Percentiles rank a stretch among this genome's conserved stretches.
phyloP scores from a whole-genome alignment of 2,888 invertebrate genomes.

The Agriopis marginaria region DNA sequence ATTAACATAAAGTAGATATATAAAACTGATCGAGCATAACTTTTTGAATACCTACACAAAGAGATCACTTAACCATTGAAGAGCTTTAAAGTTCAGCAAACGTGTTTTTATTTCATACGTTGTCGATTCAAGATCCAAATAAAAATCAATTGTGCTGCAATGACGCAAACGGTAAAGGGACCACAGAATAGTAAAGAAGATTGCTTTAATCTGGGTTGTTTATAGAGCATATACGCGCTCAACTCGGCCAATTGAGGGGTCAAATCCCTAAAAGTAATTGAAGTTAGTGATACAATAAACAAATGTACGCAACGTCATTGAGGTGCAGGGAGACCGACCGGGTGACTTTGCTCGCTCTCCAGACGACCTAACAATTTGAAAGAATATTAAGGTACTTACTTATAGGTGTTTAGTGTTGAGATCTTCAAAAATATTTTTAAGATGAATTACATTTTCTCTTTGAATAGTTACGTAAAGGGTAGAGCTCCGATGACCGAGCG shows the following conservation, averaged over 20 bases:
- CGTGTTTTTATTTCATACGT: constrained; percentile 14
- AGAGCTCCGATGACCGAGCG: no score
- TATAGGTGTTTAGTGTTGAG: constrained; percentile 38
- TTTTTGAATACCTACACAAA: constrained; percentile 9
- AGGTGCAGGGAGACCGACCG: constrained; percentile 67
- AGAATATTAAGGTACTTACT: constrained; percentile 54
- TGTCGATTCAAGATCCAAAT: constrained; percentile 12
- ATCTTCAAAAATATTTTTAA: constrained; percentile 34
- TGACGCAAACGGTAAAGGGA: constrained; percentile 23
- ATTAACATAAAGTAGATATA: constrained; percentile 22
- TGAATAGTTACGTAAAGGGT: neutral
- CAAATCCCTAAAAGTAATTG: constrained; percentile 48
- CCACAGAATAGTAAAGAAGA: constrained; percentile 23
- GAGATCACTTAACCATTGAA: constrained; percentile 4
- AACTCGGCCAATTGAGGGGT: constrained; percentile 39
- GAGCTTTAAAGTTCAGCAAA: constrained; percentile 19
- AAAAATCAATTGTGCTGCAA: constrained; percentile 29
- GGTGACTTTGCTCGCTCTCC: constrained; percentile 78
- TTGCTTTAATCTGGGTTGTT: constrained; percentile 35
- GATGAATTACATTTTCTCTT: constrained; percentile 7
- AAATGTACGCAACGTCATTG: constrained; percentile 55
- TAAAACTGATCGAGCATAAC: constrained; percentile 27
- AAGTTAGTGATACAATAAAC: constrained; percentile 47
- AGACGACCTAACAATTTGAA: constrained; percentile 75
- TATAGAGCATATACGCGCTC: constrained; percentile 36